These are phyloP conservation scores for Periplaneta americana DNA, from an alignment of 1,140 invertebrate genomes.

Conservation along the genomic window DNA sequence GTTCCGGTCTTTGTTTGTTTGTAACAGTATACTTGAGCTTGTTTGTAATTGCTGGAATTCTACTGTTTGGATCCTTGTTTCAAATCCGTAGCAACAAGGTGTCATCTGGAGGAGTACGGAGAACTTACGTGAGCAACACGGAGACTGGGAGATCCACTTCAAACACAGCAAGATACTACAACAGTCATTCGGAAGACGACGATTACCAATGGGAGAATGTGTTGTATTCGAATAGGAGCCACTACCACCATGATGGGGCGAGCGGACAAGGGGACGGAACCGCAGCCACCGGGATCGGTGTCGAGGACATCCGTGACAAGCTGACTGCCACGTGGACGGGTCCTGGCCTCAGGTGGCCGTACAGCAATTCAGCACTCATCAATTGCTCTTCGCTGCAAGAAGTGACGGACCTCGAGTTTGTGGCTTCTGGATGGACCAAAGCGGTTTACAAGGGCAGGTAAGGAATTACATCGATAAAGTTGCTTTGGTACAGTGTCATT, in stretches of 20 bases:
- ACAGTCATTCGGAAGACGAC: background rate
- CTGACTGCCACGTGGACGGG: background rate
- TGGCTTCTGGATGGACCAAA: slow-evolving; percentile 45
- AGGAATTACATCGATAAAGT: slow-evolving; percentile 28
- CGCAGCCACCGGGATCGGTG: background rate
- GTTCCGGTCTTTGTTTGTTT: slow-evolving; percentile 10
- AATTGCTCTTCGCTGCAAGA: slow-evolving; percentile 25
- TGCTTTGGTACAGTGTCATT: too few relatives aligned
- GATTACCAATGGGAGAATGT: background rate
- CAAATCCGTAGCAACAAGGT: background rate
- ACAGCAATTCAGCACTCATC: slow-evolving; percentile 4
- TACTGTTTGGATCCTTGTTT: slow-evolving; percentile 6
- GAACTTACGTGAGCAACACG: background rate
- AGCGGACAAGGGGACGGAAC: too few relatives aligned
- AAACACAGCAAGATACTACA: background rate
- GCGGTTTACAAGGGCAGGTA: slow-evolving; percentile 38
- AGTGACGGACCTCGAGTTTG: slow-evolving; percentile 23
- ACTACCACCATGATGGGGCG: background rate
- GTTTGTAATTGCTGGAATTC: slow-evolving; percentile 7
- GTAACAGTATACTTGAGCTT: slow-evolving; percentile 8
- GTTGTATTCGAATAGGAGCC: background rate
- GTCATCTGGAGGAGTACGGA: too few relatives aligned
- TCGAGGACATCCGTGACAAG: background rate
- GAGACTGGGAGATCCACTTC: background rate
- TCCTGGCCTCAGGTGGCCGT: slow-evolving; percentile 1